Base-by-base conservation (phyloP, 2,888 invertebrate species). In the Chrysolina haemoptera region DNA sequence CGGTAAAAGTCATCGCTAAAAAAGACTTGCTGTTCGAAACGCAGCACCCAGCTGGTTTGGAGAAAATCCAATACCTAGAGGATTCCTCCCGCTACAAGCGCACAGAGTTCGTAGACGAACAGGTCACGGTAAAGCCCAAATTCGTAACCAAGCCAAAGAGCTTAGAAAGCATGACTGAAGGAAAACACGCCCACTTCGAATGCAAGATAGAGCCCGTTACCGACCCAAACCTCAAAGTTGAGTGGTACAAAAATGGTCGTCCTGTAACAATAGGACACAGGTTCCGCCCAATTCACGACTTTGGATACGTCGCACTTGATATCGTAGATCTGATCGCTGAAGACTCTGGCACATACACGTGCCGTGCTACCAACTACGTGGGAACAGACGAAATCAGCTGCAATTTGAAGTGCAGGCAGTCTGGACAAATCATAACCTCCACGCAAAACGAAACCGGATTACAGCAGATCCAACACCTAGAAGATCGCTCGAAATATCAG, bases 301-400 rank as follows among this genome's bases (percentile, higher is more conserved):
- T 99, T 88, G 99, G 99, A 53, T 99, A 98, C 86, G 99, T 99
- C 22, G 98, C 98, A 16, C 90, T 99, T 77, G 99, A 99, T 85
- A 96, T 99, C 78, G 93, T 98, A 79, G 98, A 98, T 86, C 90
- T 98, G 70, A 98, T 98, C 86, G 96, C 98, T 70, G 98, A 99
- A 90, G 99, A 99, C 88, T 94, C 95, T 0, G 98, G 96, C 64
- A 92, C 94, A 22, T 99, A 99, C 88, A 98, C 98, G 4, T 97
- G 98, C 86, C 91, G 96, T 74, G 98, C 98, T 20, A 94, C 95
- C 0, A 99, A 98, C 86, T 89, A 95, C 40, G 92, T 96, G 35
- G 99, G 99, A 63, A 92, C 92, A 76, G 98, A 96, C 85, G 97
- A 97, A 89, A 95, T 94, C 0, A 91, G 90, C 71, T 95, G 95